phyloP scores from a whole-genome alignment of 1,140 invertebrate genomes.

The Panulirus ornatus region DNA sequence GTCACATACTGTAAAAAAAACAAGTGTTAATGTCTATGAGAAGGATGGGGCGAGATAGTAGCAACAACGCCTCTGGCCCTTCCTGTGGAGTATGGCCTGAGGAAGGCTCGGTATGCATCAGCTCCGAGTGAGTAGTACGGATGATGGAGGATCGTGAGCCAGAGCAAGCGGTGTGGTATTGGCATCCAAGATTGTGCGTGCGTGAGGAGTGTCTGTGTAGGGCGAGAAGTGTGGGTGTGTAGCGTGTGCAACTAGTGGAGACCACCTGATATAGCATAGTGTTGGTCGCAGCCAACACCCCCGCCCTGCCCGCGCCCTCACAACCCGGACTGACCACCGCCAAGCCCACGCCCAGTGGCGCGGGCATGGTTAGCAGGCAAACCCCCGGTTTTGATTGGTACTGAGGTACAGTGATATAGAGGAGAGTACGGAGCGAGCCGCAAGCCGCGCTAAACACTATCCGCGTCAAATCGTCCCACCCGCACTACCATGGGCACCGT shows the following conservation, averaged over 20 bases:
- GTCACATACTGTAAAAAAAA: no score
- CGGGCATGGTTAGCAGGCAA: not conserved
- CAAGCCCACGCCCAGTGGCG: not conserved
- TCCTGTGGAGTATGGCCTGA: no score
- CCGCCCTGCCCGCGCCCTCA: constrained; percentile 55
- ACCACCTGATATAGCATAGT: constrained; percentile 59
- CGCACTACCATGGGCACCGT: constrained; percentile 13
- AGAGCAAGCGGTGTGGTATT: no score
- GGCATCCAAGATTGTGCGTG: not conserved
- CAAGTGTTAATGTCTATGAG: no score
- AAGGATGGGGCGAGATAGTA: no score
- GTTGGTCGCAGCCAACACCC: constrained; percentile 58
- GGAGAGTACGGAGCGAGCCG: constrained; percentile 30
- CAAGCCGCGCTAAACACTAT: constrained; percentile 28
- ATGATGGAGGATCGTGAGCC: no score
- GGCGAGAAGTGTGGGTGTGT: constrained; percentile 7
- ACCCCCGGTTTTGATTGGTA: constrained; percentile 65
- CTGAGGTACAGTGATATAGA: constrained; percentile 67
- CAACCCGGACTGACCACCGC: constrained; percentile 40
- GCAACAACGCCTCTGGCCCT: no score
- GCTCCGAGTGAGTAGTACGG: no score
- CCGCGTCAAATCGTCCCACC: constrained; percentile 45
- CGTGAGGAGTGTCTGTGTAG: not conserved
- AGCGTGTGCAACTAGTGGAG: not conserved
- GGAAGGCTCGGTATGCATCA: no score